A percentile compares a stretch with the other conserved stretches of the same genome.
phyloP scores from a whole-genome alignment of 2,113 vertebrate genomes.

The Ammodytes dubius region DNA sequence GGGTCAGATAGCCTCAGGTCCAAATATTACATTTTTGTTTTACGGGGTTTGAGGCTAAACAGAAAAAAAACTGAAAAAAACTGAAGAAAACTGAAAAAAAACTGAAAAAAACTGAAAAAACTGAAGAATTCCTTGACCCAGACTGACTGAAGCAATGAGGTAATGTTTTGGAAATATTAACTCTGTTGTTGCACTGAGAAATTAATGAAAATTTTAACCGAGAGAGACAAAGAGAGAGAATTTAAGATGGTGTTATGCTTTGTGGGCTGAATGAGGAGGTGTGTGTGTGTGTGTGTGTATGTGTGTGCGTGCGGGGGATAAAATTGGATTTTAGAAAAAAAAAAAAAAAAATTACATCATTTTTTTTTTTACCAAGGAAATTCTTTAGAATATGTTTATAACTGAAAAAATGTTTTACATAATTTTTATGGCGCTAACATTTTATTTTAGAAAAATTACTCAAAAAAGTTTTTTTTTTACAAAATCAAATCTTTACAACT shows the following conservation, averaged over 20 bases:
- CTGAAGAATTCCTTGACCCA: slow-evolving; percentile 6
- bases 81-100: background rate
- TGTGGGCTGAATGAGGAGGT: background rate
- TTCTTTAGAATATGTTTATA: too few relatives aligned
- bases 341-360: too few relatives aligned
- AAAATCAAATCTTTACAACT: too few relatives aligned
- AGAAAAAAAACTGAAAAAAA: background rate
- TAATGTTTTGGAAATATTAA: slow-evolving; percentile 39
- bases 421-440: too few relatives aligned
- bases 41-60: background rate
- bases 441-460: too few relatives aligned
- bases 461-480: too few relatives aligned
- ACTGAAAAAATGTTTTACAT: too few relatives aligned
- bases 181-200: slow-evolving; percentile 8
- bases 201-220: slow-evolving; percentile 66
- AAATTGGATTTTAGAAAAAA: too few relatives aligned
- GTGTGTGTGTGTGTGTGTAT: too few relatives aligned
- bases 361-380: too few relatives aligned
- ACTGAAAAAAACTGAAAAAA: slow-evolving; percentile 30
- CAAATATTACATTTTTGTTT: slow-evolving; percentile 38
- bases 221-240: slow-evolving; percentile 47
- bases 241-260: background rate
- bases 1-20: slow-evolving; percentile 1
- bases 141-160: background rate
- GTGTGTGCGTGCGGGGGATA: too few relatives aligned